These are phyloP conservation scores for Agelaius tricolor DNA, from an alignment of 2,113 vertebrate genomes.

Conservation along the genomic window DNA sequence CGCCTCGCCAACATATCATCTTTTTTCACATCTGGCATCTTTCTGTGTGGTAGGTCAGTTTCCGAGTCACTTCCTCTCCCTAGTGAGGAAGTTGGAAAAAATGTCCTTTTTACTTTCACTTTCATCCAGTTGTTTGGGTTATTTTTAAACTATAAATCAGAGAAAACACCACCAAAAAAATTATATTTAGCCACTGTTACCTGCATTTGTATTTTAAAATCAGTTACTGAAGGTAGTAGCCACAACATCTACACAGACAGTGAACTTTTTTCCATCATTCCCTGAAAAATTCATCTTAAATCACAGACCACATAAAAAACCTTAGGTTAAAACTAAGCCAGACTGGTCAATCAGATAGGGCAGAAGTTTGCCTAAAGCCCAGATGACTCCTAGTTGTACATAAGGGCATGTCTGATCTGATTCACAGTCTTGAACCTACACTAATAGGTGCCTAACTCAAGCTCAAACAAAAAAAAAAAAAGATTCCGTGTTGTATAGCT, in stretches of 20 bases:
- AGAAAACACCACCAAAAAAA: background rate
- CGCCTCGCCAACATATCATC: constrained; percentile 94
- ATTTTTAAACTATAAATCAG: background rate
- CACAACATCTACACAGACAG: background rate
- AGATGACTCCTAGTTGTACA: background rate
- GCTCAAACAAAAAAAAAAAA: background rate
- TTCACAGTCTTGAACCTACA: background rate
- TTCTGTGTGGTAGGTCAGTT: constrained; percentile 88
- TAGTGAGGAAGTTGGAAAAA: constrained; percentile 44
- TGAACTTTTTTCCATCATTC: background rate
- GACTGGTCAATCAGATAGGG: background rate
- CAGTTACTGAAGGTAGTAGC: background rate
- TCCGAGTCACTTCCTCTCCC: constrained; percentile 96
- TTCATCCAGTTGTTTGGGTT: background rate
- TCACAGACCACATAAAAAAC: background rate
- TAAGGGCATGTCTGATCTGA: background rate
- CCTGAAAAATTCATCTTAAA: background rate
- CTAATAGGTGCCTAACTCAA: background rate
- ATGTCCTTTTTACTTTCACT: background rate
- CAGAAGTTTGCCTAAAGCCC: background rate
- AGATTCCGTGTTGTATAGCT: background rate
- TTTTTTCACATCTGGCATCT: constrained; percentile 91
- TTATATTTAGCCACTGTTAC: background rate
- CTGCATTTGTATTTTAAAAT: background rate
- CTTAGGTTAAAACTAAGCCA: background rate